Evolutionary conservation across 64 coral and sea anemone species (phyloP).

Genomic region (Trachythela sp.): DNA sequence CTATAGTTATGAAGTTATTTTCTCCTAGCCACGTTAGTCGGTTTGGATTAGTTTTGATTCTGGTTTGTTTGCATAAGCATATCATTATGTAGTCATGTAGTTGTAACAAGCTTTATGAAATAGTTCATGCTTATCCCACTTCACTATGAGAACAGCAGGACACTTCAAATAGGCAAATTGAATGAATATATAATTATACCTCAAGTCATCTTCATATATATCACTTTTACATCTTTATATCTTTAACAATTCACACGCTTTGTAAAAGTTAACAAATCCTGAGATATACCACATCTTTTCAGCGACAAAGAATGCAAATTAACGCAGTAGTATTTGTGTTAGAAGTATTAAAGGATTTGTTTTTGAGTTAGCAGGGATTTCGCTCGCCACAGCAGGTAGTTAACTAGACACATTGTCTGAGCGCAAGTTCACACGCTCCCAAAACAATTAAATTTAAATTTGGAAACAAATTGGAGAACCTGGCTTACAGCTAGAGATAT

Average conservation of each 20-base stretch:
- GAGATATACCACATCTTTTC: background rate
- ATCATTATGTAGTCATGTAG: background rate
- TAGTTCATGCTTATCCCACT: background rate
- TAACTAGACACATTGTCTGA: background rate
- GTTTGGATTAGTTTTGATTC: background rate
- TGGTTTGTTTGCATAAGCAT: background rate
- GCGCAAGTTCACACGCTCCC: background rate
- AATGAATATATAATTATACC: background rate
- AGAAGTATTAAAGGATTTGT: background rate
- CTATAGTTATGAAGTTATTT: background rate
- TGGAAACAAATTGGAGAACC: too few species aligned
- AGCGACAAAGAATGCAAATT: background rate
- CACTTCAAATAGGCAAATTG: background rate
- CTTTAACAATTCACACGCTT: background rate
- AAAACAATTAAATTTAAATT: background rate
- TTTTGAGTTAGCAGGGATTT: background rate
- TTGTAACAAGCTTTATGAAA: background rate
- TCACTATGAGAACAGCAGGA: background rate
- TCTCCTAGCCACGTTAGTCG: background rate
- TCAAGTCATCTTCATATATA: background rate
- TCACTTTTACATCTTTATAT: background rate
- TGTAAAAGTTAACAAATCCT: background rate
- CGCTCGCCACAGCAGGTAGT: background rate
- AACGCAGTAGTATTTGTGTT: background rate
- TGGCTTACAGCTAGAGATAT: too few species aligned